Base-by-base conservation (phyloP, 2,888 invertebrate genomes). In the Oxytorus armatus region DNA sequence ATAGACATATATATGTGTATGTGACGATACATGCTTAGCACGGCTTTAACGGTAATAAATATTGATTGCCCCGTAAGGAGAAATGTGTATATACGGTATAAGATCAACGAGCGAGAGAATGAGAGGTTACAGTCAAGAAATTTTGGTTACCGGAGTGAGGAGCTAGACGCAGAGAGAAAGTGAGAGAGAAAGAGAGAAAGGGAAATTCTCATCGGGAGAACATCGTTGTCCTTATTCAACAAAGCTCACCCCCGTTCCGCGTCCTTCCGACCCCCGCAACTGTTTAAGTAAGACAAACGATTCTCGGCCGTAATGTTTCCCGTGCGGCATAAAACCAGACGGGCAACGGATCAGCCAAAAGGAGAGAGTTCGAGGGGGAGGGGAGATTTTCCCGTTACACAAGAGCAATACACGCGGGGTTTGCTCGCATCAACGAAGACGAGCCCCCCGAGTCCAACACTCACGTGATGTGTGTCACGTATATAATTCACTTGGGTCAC, bases 221-320 rank as follows among this genome's bases (percentile, higher is more conserved):
- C 36, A 39, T 55, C 53, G 66, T 68, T 51, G 61, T 61, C n/a
- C 36, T 36, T 49, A 33, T 70, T 23, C 33, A 49, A 47, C 47
- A 70, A 49, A 61, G 49, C 86, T 86, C 55, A 23, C n/a, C 73
- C 66, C 84, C 69, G 78, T 79, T 11, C 65, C 23, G 1, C 36
- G 33, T 44, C 44, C 14, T 44, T 0, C 47, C 33, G 8, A 23
- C 39, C 25, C 70, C 42, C 23, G 49, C 73, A 66, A 73, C 69
- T 77, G 65, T 77, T n/a, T 89, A 90, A 90, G 89, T 89, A 89
- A 89, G 89, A 90, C 89, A 89, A 89, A 90, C 89, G 89, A 89
- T 88, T 86, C 85, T 83, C 84, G 86, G 84, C 88, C 87, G 86
- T 85, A 86, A 84, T 85, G 85, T 86, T 87, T 86, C 85, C 83